Conservation (phyloP, 2,888 invertebrate genomes). For the Tanypteryx hageni region DNA sequence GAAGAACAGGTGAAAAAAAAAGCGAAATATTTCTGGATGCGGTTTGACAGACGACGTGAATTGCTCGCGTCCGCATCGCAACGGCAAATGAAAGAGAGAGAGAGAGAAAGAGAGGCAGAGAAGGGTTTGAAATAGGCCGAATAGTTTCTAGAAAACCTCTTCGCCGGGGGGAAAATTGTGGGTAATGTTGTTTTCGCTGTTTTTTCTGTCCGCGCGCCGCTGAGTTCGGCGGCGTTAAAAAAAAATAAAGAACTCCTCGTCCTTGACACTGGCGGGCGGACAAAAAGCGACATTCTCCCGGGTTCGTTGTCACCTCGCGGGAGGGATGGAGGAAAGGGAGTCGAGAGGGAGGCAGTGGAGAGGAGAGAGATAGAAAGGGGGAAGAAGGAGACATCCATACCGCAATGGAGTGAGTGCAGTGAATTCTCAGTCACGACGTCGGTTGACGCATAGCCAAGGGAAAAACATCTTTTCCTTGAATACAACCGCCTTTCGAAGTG, state of each 20-base stretch:
- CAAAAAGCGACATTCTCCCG: slow-evolving; percentile 6
- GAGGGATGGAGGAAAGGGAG: background rate
- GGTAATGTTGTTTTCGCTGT: background rate
- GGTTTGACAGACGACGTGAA: background rate
- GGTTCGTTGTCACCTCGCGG: slow-evolving; percentile 30
- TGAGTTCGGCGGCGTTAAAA: background rate
- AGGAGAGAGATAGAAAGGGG: background rate
- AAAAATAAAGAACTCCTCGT: background rate
- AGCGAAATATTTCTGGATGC: background rate
- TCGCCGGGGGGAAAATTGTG: background rate
- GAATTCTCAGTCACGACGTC: no score
- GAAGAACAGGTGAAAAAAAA: background rate
- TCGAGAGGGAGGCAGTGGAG: background rate
- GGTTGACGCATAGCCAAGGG: no score
- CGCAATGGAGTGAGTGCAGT: no score
- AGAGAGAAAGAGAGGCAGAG: no score
- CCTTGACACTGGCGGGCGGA: slow-evolving; percentile 40
- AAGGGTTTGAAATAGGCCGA: slow-evolving; percentile 43
- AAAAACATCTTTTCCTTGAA: no score
- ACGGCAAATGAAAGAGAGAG: background rate
- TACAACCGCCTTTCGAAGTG: no score
- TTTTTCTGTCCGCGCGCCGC: background rate
- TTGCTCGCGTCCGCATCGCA: background rate
- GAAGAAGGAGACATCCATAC: no score
- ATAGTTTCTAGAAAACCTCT: slow-evolving; percentile 38